Conservation (phyloP, 2,797 vertebrate species). For the Xiphophorus birchmanni region DNA sequence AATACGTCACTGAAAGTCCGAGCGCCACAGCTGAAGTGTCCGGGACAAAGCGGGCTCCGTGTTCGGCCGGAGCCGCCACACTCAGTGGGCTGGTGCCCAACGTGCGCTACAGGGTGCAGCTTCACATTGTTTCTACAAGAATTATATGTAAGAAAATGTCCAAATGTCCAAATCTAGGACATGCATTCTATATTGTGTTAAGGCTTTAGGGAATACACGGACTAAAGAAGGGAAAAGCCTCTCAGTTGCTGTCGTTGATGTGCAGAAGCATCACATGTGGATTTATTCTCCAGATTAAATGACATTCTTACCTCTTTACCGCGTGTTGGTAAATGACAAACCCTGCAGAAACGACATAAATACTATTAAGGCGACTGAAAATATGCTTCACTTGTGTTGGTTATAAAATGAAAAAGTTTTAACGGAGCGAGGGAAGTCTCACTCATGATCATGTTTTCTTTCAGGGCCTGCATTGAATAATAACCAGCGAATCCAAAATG, state of each 20-base stretch:
- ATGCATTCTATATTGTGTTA: background rate
- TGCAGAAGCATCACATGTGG: background rate
- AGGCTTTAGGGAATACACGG: background rate
- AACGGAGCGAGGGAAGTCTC: background rate
- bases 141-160: background rate
- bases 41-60: constrained; percentile 81
- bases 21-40: constrained; percentile 82
- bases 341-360: constrained; percentile 64
- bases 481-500: constrained; percentile 83
- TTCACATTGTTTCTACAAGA: background rate
- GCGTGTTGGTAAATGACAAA: constrained; percentile 82
- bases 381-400: background rate
- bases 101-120: constrained; percentile 70
- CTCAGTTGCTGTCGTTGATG: background rate
- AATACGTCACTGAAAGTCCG: constrained; percentile 4
- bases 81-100: constrained; percentile 83
- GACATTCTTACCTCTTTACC: constrained; percentile 73
- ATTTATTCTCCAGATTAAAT: background rate
- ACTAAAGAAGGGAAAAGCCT: background rate
- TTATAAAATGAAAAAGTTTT: background rate
- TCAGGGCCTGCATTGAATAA: constrained; percentile 80
- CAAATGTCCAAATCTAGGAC: background rate
- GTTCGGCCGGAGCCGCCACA: constrained; percentile 76
- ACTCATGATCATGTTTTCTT: constrained; percentile 83
- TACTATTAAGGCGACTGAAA: background rate